Percentiles rank a stretch among this genome's conserved stretches.
Evolutionary conservation across 2,113 vertebrate genomes (phyloP).

Genomic region (Tragulus kanchil): DNA sequence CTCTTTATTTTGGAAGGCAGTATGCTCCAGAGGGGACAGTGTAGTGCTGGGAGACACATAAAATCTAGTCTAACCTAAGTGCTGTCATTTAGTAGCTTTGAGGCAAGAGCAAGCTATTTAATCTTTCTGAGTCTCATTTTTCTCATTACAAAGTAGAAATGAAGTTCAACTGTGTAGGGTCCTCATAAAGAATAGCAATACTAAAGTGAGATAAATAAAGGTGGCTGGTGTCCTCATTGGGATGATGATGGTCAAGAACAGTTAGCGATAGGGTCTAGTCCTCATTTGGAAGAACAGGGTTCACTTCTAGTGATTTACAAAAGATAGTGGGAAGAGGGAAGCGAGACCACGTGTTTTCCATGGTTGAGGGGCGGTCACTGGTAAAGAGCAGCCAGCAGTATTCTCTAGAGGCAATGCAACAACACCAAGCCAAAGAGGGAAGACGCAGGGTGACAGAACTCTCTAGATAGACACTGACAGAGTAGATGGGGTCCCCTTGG

Average conservation of each 20-base stretch:
- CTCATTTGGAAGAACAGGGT: background rate
- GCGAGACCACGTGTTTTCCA: background rate
- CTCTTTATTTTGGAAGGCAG: conserved; percentile 1
- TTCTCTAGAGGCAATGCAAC: background rate
- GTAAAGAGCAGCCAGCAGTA: background rate
- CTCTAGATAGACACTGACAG: background rate
- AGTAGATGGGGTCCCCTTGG: background rate
- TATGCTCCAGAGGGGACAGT: background rate
- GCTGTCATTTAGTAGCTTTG: background rate
- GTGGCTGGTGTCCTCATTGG: background rate
- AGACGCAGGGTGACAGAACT: background rate
- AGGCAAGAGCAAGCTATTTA: background rate
- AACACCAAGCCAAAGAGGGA: background rate
- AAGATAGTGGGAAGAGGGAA: background rate
- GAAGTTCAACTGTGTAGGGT: background rate
- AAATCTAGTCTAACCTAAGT: background rate
- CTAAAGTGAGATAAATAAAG: background rate
- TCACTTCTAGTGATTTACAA: background rate
- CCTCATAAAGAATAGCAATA: background rate
- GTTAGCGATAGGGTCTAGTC: background rate
- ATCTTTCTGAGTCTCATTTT: background rate
- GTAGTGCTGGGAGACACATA: too few relatives aligned
- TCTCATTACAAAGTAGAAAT: conserved; percentile 11
- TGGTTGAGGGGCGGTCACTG: background rate
- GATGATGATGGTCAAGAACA: background rate